Percentiles rank a stretch among this genome's conserved stretches.
Evolutionary conservation across 2,113 vertebrate species (phyloP).

Genomic region (Elephas maximus): DNA sequence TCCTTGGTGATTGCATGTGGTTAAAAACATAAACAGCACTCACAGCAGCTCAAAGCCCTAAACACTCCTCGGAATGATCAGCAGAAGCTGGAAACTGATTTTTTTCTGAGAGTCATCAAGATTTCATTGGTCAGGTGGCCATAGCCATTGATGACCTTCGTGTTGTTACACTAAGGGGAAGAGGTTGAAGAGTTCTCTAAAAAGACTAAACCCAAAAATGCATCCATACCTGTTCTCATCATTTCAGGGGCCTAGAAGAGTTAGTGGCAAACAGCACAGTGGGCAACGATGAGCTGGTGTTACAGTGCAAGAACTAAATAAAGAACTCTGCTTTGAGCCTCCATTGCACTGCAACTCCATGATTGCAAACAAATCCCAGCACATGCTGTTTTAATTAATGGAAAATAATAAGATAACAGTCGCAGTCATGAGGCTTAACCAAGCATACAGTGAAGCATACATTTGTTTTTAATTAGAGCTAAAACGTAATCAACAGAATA

Average conservation of each 20-base stretch:
- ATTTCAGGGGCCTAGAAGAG: background rate
- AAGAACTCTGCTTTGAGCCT: conserved; percentile 38
- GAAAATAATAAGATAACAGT: conserved; percentile 73
- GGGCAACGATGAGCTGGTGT: background rate
- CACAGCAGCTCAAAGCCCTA: conserved; percentile 15
- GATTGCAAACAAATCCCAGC: conserved; percentile 59
- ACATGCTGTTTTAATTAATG: conserved; percentile 65
- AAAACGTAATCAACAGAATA: conserved; percentile 62
- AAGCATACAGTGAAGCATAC: conserved; percentile 27
- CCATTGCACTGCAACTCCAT: background rate
- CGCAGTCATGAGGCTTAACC: conserved; percentile 54
- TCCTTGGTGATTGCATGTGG: background rate
- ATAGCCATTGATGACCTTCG: background rate
- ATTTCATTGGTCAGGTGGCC: conserved; percentile 51
- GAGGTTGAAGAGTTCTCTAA: conserved; percentile 20
- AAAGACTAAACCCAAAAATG: conserved; percentile 15
- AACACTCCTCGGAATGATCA: background rate
- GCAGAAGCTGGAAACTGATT: background rate
- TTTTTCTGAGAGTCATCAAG: conserved; percentile 55
- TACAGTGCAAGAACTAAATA: background rate
- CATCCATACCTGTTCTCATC: background rate
- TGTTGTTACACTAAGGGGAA: background rate
- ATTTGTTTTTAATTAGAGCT: conserved; percentile 78
- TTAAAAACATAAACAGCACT: conserved; percentile 32
- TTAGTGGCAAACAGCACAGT: background rate